Conservation (phyloP, 1,140 invertebrate genomes). For the Ceratina calcarata region DNA sequence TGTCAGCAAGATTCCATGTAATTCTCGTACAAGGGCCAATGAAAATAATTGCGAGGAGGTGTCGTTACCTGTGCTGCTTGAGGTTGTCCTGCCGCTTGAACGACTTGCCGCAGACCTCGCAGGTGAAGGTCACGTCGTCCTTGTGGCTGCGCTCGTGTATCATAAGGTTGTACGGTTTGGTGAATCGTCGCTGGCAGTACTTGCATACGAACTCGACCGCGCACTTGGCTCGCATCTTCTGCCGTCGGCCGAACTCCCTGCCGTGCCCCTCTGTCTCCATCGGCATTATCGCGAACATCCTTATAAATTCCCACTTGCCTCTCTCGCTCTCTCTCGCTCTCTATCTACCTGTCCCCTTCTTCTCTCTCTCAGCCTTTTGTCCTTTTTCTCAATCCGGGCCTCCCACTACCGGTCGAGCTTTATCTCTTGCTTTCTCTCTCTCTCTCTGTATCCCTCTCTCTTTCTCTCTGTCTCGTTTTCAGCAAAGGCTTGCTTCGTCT, state of each 20-base stretch:
- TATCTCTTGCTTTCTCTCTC: not conserved
- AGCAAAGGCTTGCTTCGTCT: too few species aligned
- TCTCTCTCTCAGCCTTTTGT: constrained; percentile 57
- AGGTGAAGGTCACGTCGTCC: constrained; percentile 97
- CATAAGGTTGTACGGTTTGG: constrained; percentile 99
- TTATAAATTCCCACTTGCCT: constrained; percentile 80
- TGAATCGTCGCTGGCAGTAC: constrained; percentile 99
- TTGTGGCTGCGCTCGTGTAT: constrained; percentile 99
- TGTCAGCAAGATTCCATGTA: too few species aligned
- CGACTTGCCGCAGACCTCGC: constrained; percentile 98
- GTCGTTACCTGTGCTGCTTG: constrained; percentile 93
- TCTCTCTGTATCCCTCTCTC: constrained; percentile 2
- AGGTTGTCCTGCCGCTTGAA: constrained; percentile 98
- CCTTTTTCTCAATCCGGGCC: constrained; percentile 25
- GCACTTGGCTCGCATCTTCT: constrained; percentile 96
- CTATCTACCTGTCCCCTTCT: constrained; percentile 70
- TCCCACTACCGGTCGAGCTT: too few species aligned
- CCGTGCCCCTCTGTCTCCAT: constrained; percentile 94
- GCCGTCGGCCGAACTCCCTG: constrained; percentile 90
- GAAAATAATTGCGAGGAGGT: not conserved
- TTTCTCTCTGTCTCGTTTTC: constrained; percentile 3
- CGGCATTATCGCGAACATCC: constrained; percentile 88
- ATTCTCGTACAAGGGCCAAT: too few species aligned
- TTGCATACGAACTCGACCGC: constrained; percentile 97
- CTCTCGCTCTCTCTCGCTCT: constrained; percentile 77